phyloP scores from a whole-genome alignment of 2,113 vertebrate genomes.

The Asarcornis scutulata region DNA sequence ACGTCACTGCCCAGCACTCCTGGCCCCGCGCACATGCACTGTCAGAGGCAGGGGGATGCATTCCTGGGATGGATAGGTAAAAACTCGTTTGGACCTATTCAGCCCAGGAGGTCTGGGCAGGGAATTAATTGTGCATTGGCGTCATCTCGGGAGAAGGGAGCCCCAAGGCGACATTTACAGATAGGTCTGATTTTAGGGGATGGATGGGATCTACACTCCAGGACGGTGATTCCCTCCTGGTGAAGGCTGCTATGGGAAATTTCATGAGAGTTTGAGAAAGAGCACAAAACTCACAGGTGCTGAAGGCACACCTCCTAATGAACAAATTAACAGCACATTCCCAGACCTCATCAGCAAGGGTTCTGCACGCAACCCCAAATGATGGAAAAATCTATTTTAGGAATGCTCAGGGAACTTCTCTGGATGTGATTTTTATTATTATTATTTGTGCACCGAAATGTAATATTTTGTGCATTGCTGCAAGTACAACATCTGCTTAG shows the following conservation, averaged over 20 bases:
- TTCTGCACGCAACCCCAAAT: background rate
- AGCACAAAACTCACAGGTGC: background rate
- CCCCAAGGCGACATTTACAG: background rate
- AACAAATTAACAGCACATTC: slow-evolving; percentile 39
- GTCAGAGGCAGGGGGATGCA: background rate
- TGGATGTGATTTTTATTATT: background rate
- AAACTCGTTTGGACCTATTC: background rate
- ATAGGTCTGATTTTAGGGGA: background rate
- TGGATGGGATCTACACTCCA: background rate
- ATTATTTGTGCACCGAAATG: background rate
- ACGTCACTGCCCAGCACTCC: background rate
- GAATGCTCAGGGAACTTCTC: slow-evolving; percentile 43
- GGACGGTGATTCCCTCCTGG: fast-evolving
- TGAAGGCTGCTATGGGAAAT: background rate
- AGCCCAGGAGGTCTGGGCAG: background rate
- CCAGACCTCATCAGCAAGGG: slow-evolving; percentile 18
- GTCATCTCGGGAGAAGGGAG: background rate
- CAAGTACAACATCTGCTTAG: background rate
- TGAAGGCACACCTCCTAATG: slow-evolving; percentile 9
- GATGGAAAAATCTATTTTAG: slow-evolving; percentile 45
- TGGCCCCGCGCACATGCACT: fast-evolving
- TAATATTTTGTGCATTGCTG: background rate
- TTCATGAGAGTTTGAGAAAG: background rate
- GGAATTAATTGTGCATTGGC: background rate
- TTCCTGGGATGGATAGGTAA: background rate